Evolutionary conservation across 1,140 invertebrate genomes (phyloP).

Genomic region (Pomacea maculata): DNA sequence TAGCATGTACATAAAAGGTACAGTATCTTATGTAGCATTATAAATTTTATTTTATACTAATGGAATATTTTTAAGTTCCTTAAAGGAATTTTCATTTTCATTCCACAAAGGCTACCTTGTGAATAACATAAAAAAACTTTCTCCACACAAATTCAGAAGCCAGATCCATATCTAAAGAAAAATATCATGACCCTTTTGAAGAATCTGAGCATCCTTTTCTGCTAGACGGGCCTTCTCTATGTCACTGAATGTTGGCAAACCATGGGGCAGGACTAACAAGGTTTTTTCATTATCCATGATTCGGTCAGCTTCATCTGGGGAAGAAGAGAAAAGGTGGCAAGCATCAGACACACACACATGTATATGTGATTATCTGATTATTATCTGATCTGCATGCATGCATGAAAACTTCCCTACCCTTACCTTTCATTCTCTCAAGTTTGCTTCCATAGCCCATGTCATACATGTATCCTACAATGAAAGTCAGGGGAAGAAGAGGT

Average conservation of each 20-base stretch:
- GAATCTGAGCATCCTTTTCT: constrained; percentile 32
- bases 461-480: constrained; percentile 77
- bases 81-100: too few species aligned
- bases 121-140: too few species aligned
- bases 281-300: constrained; percentile 79
- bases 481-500: constrained; percentile 76
- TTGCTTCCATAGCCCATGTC: constrained; percentile 83
- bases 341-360: background rate
- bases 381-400: too few species aligned
- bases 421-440: constrained; percentile 78
- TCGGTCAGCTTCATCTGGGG: constrained; percentile 79
- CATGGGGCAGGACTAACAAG: constrained; percentile 75
- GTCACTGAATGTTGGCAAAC: constrained; percentile 66
- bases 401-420: constrained; percentile 2
- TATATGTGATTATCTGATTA: too few species aligned
- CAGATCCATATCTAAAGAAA: constrained; percentile 21
- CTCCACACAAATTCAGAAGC: too few species aligned
- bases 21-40: too few species aligned
- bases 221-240: constrained; percentile 44
- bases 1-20: too few species aligned
- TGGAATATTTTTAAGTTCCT: too few species aligned
- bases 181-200: constrained; percentile 36
- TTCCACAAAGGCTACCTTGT: too few species aligned
- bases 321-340: constrained; percentile 15
- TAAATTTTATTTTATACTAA: too few species aligned